Base-by-base conservation (phyloP, 2,113 vertebrate genomes). In the Reinhardtius hippoglossoides region DNA sequence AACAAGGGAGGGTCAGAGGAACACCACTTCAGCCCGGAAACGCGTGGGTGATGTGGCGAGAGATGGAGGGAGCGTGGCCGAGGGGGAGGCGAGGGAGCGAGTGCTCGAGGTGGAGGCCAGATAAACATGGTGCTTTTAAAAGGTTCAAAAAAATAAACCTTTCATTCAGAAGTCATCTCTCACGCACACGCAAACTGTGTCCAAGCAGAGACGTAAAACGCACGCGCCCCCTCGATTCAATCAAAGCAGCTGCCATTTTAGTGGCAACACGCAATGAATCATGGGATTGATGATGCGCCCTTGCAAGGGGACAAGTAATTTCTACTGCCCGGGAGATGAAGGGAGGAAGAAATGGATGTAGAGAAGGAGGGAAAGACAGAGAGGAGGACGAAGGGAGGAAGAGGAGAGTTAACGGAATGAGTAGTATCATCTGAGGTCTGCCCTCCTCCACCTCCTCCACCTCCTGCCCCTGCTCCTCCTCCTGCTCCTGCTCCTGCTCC, bases 251-350 rank as follows among this genome's bases (percentile, higher is more conserved):
- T 91, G 89, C 35, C 68, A 76, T 82, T 76, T 88, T 2, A 60
- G 62, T 76, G 88, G 89, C 81, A 86, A 83, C 66, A 54, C 54
- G 64, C 74, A 74, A 84, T 72, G 72, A 89, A 85, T 68, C 67
- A 82, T 78, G 77, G 87, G 93, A 94, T 87, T 91, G 90, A 95
- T 80, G 71, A 81, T 64, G 64, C 35, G 71, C 77, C 91, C 84
- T 84, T 83, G 85, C 83, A 85, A 91, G 87, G 85, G 82, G 80
- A 87, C 87, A 94, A 94, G 92, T 93, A 93, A 94, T 94, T 89
- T 84, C 83, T 87, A 76, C 92, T 82, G 87, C 74, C 70, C 71
- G n/a, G 70, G 84, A 89, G 91, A 91, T 88, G 85, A 74, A 85
- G 75, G 82, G 76, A 85, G 83, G 87, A 84, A 81, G 77, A 67